phyloP scores from a whole-genome alignment of 2,888 invertebrate genomes.

The Drosophila pegasa region DNA sequence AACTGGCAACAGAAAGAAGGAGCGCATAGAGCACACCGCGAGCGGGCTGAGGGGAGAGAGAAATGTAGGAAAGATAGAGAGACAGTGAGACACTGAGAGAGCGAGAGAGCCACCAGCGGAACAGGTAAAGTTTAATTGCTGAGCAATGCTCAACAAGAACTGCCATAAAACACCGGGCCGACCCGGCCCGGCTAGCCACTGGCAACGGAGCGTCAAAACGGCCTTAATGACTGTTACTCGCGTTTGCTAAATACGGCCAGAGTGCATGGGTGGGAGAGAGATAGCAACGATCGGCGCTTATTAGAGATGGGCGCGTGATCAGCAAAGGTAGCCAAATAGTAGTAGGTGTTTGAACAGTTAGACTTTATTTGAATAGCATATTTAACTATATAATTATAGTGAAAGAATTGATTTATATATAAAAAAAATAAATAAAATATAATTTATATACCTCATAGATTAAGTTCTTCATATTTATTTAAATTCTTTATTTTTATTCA shows the following conservation, averaged over 20 bases:
- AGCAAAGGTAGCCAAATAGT: background rate
- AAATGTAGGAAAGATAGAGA: slow-evolving; percentile 9
- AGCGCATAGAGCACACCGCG: slow-evolving; percentile 4
- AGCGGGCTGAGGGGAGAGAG: slow-evolving; percentile 1
- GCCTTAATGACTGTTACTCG: slow-evolving; percentile 66
- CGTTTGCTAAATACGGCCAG: slow-evolving; percentile 12
- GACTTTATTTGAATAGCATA: background rate
- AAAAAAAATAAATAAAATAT: background rate
- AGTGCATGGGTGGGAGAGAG: slow-evolving; percentile 10
- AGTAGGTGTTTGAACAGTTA: background rate
- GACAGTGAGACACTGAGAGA: slow-evolving; percentile 11
- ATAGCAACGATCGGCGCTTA: slow-evolving; percentile 22
- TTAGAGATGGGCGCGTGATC: slow-evolving; percentile 33
- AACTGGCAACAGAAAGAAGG: slow-evolving; percentile 39
- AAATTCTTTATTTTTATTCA: too few relatives aligned
- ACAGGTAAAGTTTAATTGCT: slow-evolving; percentile 62
- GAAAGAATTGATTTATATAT: background rate
- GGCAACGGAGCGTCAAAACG: slow-evolving; percentile 56
- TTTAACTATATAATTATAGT: background rate
- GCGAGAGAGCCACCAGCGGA: slow-evolving; percentile 2
- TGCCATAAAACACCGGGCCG: slow-evolving; percentile 64
- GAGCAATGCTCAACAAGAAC: slow-evolving; percentile 46
- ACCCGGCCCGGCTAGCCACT: slow-evolving; percentile 24
- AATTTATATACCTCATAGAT: too few relatives aligned
- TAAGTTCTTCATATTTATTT: too few relatives aligned